Conservation (phyloP, 2,888 invertebrate species). For the Gasteruption jaculator region DNA sequence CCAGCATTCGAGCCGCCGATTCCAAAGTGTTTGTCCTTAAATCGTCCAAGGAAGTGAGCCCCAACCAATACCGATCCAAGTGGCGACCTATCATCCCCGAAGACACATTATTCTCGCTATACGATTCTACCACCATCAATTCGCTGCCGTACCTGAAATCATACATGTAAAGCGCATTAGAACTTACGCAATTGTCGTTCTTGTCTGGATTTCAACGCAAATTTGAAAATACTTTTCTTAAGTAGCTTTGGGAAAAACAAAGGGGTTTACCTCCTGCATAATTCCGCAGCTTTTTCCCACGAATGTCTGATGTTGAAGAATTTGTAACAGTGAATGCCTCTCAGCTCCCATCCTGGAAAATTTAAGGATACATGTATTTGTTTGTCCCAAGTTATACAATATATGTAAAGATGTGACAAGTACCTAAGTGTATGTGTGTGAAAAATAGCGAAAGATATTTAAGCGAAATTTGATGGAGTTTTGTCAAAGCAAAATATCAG, state of each 20-base stretch:
- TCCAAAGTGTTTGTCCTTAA: constrained; percentile 91
- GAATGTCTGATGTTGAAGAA: constrained; percentile 94
- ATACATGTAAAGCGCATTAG: no score
- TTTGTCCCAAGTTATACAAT: no score
- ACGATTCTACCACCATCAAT: constrained; percentile 85
- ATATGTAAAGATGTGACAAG: background rate
- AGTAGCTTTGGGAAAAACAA: no score
- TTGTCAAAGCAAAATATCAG: no score
- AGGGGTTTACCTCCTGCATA: constrained; percentile 96
- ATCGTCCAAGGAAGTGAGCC: constrained; percentile 85
- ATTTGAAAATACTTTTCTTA: no score
- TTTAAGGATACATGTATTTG: constrained; percentile 24
- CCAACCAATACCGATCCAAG: constrained; percentile 81
- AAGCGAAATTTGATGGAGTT: no score
- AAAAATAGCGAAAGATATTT: no score
- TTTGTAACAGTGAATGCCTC: constrained; percentile 89
- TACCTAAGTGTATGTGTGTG: background rate
- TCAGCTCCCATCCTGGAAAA: constrained; percentile 81
- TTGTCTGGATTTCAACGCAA: no score
- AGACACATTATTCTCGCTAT: constrained; percentile 88
- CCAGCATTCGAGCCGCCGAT: constrained; percentile 84
- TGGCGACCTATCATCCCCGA: constrained; percentile 70
- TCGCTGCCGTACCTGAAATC: constrained; percentile 86
- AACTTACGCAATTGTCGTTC: no score
- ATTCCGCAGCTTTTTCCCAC: constrained; percentile 91